Percentiles rank a stretch among this genome's conserved stretches.
phyloP scores from a whole-genome alignment of 2,888 invertebrate species.

The Scaptomyza tumidula region DNA sequence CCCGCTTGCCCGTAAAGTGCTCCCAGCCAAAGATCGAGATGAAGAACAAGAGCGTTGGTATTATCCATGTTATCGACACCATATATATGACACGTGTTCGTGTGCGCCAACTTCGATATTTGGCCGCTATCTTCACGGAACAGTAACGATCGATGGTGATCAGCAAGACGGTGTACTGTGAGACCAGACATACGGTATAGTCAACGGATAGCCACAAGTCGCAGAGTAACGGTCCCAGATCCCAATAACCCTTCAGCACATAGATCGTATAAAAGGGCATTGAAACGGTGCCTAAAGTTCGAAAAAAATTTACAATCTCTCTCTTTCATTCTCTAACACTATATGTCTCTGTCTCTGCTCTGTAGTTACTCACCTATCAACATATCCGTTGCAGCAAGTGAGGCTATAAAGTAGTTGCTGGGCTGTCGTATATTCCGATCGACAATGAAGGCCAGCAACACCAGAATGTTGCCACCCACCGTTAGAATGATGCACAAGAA shows the following conservation, averaged over 20 bases:
- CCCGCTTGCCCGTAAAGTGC: slow-evolving; percentile 96
- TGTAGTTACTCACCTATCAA: slow-evolving; percentile 89
- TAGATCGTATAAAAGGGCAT: slow-evolving; percentile 99
- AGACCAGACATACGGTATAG: slow-evolving; percentile 99
- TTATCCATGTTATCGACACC: slow-evolving; percentile 98
- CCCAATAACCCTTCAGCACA: slow-evolving; percentile 98
- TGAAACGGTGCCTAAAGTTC: slow-evolving; percentile 93
- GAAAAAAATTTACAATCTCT: background rate
- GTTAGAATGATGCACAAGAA: slow-evolving; percentile 95
- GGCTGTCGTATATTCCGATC: slow-evolving; percentile 97
- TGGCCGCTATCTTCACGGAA: slow-evolving; percentile 98
- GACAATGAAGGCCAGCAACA: slow-evolving; percentile 96
- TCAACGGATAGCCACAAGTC: slow-evolving; percentile 99
- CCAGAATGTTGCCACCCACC: slow-evolving; percentile 97
- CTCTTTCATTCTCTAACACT: too few species aligned
- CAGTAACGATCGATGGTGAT: slow-evolving; percentile 99
- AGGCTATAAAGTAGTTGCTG: slow-evolving; percentile 99
- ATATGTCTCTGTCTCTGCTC: too few species aligned
- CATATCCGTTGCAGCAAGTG: slow-evolving; percentile 98
- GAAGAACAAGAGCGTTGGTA: slow-evolving; percentile 97
- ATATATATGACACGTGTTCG: slow-evolving; percentile 96
- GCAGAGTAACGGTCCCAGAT: slow-evolving; percentile 96
- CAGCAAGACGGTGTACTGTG: slow-evolving; percentile 98
- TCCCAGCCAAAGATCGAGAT: slow-evolving; percentile 99
- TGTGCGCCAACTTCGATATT: slow-evolving; percentile 98